Conservation (phyloP, 2,113 vertebrate genomes). For the Chloebia gouldiae region DNA sequence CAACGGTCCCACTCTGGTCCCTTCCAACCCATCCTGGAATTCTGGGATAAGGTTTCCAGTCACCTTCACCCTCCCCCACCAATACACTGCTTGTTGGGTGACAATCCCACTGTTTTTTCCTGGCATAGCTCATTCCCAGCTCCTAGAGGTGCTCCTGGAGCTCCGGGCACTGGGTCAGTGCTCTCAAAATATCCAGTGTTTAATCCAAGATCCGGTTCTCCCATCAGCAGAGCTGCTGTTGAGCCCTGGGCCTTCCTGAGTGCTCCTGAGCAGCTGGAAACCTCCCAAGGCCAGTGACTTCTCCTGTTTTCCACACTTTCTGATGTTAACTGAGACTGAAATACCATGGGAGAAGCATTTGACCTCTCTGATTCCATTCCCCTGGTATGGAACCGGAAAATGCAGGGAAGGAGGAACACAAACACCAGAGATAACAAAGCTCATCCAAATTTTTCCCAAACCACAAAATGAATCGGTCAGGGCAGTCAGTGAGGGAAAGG, state of each 20-base stretch:
- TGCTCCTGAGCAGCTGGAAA: not conserved
- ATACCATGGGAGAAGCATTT: not conserved
- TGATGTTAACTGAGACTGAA: not conserved
- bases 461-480: not conserved
- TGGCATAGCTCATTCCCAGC: not conserved
- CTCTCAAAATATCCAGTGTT: rapidly evolving
- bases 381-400: not conserved
- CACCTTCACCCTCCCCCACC: not conserved
- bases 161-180: not conserved
- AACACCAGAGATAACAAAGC: not conserved
- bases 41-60: not conserved
- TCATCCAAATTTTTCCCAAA: not conserved
- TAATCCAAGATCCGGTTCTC: not conserved
- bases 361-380: not conserved
- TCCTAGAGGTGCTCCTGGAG: not conserved
- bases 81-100: too few species aligned
- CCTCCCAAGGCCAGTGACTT: not conserved
- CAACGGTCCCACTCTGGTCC: rapidly evolving
- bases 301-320: not conserved
- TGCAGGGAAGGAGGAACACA: not conserved
- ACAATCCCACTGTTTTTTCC: not conserved
- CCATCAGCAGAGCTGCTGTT: not conserved
- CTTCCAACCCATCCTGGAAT: not conserved
- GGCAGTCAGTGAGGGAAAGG: not conserved
- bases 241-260: not conserved